Conservation (phyloP, 1,140 invertebrate species). For the Steinernema feltiae region DNA sequence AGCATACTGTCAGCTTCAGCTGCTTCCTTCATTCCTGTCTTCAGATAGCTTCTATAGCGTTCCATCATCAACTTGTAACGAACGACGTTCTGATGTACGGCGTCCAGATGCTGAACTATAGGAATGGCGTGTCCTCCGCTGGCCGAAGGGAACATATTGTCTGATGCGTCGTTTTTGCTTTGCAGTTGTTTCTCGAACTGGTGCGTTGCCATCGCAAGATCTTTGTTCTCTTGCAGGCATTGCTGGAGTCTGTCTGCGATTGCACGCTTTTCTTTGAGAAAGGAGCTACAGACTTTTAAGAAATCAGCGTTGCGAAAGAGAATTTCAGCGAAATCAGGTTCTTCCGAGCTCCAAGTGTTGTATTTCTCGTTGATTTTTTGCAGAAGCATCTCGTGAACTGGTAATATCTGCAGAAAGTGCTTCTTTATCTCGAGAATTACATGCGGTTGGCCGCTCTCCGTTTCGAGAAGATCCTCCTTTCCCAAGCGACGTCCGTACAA, state of each 20-base stretch:
- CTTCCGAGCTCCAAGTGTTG: constrained; percentile 13
- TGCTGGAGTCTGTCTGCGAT: constrained; percentile 17
- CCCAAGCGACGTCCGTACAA: constrained; percentile 15
- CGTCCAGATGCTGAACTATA: constrained; percentile 45
- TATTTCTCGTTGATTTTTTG: constrained; percentile 26
- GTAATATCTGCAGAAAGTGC: constrained; percentile 19
- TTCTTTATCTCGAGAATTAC: constrained; percentile 15
- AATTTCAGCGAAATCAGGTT: constrained; percentile 22
- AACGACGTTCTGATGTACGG: constrained; percentile 46
- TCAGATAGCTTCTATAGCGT: constrained; percentile 36
- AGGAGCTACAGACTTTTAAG: constrained; percentile 23
- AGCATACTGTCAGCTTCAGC: constrained; percentile 40
- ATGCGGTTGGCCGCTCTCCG: constrained; percentile 15
- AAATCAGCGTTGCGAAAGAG: constrained; percentile 20
- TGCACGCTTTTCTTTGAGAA: constrained; percentile 20
- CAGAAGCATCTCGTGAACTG: constrained; percentile 20
- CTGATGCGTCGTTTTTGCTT: neutral
- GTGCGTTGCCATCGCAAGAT: constrained; percentile 15
- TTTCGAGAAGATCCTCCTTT: constrained; percentile 10
- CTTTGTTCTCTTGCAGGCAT: constrained; percentile 19
- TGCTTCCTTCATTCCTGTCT: constrained; percentile 24
- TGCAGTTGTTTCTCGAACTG: constrained; percentile 39
- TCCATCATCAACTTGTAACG: constrained; percentile 47
- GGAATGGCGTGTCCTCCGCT: constrained; percentile 38
- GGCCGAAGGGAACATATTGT: neutral